A percentile compares a stretch with the other conserved stretches of the same genome.
Evolutionary conservation across 1,140 invertebrate genomes (phyloP).

Genomic region (Nylanderia fulva): DNA sequence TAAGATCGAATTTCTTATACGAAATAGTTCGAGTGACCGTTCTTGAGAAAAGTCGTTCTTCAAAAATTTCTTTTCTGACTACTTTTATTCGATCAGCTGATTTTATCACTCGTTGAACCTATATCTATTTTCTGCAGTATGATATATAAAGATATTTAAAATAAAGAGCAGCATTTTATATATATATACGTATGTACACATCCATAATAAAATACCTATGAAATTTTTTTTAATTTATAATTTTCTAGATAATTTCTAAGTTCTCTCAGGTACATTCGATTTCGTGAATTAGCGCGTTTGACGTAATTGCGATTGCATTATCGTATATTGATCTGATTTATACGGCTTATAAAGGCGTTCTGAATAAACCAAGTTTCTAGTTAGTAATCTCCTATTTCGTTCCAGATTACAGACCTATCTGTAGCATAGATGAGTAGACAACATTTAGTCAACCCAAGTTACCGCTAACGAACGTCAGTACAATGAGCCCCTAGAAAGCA

Average conservation of each 20-base stretch:
- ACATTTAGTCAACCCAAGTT: conserved; percentile 52
- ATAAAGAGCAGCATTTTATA: neutral
- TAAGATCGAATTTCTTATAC: conserved; percentile 17
- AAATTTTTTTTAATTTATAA: too few relatives aligned
- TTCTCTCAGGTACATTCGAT: neutral
- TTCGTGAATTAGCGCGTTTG: neutral
- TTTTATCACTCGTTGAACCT: neutral
- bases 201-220: too few relatives aligned
- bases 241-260: too few relatives aligned
- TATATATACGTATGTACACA: neutral
- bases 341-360: neutral
- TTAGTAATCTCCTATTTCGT: conserved; percentile 40
- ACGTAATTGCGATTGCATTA: neutral
- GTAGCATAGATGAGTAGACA: conserved; percentile 49
- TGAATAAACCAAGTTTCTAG: conserved; percentile 12
- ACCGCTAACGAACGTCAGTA: conserved; percentile 54
- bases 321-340: neutral
- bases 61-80: neutral
- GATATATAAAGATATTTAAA: neutral
- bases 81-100: conserved; percentile 24
- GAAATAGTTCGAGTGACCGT: neutral
- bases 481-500: conserved; percentile 46
- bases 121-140: neutral
- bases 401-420: conserved; percentile 51
- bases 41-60: neutral